phyloP scores from a whole-genome alignment of 2,797 vertebrate genomes.

The Coendou prehensilis region DNA sequence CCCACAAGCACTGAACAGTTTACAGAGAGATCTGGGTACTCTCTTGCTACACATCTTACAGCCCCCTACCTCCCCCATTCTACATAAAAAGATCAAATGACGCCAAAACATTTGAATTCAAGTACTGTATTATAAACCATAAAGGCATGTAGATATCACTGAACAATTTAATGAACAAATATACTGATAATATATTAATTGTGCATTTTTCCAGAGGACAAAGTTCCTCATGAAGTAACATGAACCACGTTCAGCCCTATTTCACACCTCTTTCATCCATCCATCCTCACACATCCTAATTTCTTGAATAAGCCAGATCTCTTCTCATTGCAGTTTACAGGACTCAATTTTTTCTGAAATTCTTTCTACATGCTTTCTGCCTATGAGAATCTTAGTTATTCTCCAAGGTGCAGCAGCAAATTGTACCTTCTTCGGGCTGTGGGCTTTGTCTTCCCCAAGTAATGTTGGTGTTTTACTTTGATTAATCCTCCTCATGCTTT shows the following conservation, averaged over 20 bases:
- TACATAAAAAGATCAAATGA: not conserved
- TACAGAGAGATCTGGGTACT: not conserved
- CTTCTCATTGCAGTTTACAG: not conserved
- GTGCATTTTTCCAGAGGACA: not conserved
- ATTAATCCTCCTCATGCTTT: not conserved
- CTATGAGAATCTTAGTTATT: not conserved
- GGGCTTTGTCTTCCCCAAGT: not conserved
- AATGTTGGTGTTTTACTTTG: not conserved
- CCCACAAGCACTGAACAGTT: not conserved
- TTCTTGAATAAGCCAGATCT: not conserved
- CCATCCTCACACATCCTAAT: not conserved
- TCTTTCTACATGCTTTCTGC: not conserved
- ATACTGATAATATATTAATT: not conserved
- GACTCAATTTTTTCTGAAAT: not conserved
- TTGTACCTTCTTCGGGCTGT: not conserved
- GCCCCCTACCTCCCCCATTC: accelerated
- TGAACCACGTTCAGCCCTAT: not conserved
- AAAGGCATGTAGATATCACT: not conserved
- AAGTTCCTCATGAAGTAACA: not conserved
- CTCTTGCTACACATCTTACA: not conserved
- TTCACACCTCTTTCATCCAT: not conserved
- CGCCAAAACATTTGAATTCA: not conserved
- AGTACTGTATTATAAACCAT: not conserved
- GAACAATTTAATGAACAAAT: not conserved
- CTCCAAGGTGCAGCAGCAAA: not conserved